Percentiles rank a stretch among this genome's conserved stretches.
Conservation (phyloP, 1,140 invertebrate species). For the Drosophila tristis region DNA sequence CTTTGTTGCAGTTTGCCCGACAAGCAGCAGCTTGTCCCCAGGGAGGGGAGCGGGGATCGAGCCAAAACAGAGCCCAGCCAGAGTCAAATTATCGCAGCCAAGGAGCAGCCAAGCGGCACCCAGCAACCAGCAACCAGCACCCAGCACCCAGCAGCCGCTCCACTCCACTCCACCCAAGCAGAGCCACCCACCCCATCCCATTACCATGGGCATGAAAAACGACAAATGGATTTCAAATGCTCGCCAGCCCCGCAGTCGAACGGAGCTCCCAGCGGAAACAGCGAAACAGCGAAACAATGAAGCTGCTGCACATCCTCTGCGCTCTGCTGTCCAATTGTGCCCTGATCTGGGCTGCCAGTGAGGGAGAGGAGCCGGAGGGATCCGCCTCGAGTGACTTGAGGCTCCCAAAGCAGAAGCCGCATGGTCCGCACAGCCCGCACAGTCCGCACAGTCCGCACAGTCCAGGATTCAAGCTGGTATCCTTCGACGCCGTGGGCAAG, state of each 20-base stretch:
- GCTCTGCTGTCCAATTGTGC: constrained; percentile 35
- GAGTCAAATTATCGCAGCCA: constrained; percentile 52
- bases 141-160: constrained; percentile 29
- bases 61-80: not conserved
- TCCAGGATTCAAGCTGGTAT: constrained; percentile 53
- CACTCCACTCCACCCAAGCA: too few species aligned
- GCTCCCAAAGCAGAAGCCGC: constrained; percentile 10
- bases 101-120: constrained; percentile 52
- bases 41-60: not conserved
- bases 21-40: not conserved
- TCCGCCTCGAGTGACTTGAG: not conserved
- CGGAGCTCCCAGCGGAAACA: constrained; percentile 31
- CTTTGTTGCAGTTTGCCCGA: constrained; percentile 46
- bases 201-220: too few species aligned
- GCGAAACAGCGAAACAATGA: constrained; percentile 62
- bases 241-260: constrained; percentile 23
- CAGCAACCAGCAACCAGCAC: constrained; percentile 33
- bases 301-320: constrained; percentile 21
- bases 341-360: constrained; percentile 36
- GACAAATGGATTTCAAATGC: constrained; percentile 37
- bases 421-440: constrained; percentile 7
- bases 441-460: constrained; percentile 1
- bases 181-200: too few species aligned
- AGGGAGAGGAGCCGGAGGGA: constrained; percentile 9
- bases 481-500: constrained; percentile 67